A percentile compares a stretch with the other conserved stretches of the same genome.
Evolutionary conservation across 2,888 invertebrate species (phyloP).

Genomic region (Dynastes tityus): DNA sequence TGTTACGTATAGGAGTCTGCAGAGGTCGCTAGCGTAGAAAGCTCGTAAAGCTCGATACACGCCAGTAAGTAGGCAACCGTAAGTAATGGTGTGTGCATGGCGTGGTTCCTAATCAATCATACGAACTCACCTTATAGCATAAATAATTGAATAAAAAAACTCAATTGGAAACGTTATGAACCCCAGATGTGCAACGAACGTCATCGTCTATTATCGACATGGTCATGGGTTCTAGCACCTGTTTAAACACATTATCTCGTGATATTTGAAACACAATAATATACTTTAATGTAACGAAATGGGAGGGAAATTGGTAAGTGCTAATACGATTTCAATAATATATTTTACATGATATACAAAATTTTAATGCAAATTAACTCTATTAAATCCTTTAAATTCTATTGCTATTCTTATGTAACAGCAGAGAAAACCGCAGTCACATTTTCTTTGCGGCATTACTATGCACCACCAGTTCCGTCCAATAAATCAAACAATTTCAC

Average conservation of each 20-base stretch:
- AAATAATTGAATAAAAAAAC: conserved; percentile 31
- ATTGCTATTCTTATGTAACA: conserved; percentile 16
- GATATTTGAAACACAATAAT: conserved; percentile 43
- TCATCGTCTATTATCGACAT: conserved; percentile 34
- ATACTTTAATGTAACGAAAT: conserved; percentile 47
- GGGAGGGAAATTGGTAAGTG: conserved; percentile 51
- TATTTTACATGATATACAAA: not conserved
- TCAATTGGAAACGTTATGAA: conserved; percentile 40
- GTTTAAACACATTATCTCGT: conserved; percentile 45
- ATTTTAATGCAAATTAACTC: not conserved
- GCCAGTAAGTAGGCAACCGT: conserved; percentile 57
- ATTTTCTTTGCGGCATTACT: conserved; percentile 9
- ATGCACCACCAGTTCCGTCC: not conserved
- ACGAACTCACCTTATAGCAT: conserved; percentile 27
- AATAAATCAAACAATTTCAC: conserved; percentile 9
- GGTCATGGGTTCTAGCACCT: conserved; percentile 51
- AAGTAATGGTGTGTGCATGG: conserved; percentile 54
- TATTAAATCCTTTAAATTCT: not conserved
- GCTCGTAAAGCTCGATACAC: conserved; percentile 56
- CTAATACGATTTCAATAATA: conserved; percentile 12
- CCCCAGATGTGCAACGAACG: conserved; percentile 47
- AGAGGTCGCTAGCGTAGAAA: conserved; percentile 54
- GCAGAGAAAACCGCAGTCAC: conserved; percentile 11
- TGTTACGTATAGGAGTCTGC: not conserved
- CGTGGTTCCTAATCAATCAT: conserved; percentile 53